Percentiles rank a stretch among this genome's conserved stretches.
Conservation (phyloP, 2,113 vertebrate species). For the Alectura lathami region DNA sequence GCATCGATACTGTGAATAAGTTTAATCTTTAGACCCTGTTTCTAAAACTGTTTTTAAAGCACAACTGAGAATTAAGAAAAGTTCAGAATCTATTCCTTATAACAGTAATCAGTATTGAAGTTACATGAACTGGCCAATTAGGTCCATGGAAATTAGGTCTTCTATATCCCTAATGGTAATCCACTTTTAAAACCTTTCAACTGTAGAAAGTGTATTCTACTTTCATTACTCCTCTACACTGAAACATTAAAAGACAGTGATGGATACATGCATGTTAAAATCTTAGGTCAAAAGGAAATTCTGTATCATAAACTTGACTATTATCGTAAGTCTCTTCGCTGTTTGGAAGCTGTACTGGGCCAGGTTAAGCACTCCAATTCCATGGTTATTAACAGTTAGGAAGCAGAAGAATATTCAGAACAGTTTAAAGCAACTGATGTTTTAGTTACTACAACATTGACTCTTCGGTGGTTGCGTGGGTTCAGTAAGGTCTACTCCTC, state of each 20-base stretch:
- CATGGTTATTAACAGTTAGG: constrained; percentile 84
- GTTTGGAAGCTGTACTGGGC: constrained; percentile 86
- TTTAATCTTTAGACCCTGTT: constrained; percentile 65
- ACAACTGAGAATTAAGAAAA: constrained; percentile 39
- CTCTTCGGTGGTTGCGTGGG: constrained; percentile 90
- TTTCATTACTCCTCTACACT: constrained; percentile 72
- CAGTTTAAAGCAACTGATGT: constrained; percentile 72
- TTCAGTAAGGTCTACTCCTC: constrained; percentile 96
- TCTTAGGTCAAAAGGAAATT: constrained; percentile 85
- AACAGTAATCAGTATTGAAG: constrained; percentile 61
- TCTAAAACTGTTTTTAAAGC: constrained; percentile 70
- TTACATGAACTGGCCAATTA: constrained; percentile 69
- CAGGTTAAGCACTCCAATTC: constrained; percentile 85
- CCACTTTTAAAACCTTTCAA: constrained; percentile 58
- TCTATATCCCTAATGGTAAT: constrained; percentile 52
- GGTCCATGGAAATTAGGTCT: constrained; percentile 54
- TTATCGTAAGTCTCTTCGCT: constrained; percentile 88
- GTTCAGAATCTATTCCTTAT: constrained; percentile 59
- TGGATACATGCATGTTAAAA: constrained; percentile 87
- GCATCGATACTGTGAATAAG: constrained; percentile 72
- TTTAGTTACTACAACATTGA: constrained; percentile 96
- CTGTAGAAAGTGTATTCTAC: constrained; percentile 59
- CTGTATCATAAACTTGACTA: constrained; percentile 94
- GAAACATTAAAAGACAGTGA: constrained; percentile 87
- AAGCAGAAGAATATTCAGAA: constrained; percentile 79